Conservation (phyloP, 2,113 vertebrate species). For the Ptilorrhoa leucosticta region DNA sequence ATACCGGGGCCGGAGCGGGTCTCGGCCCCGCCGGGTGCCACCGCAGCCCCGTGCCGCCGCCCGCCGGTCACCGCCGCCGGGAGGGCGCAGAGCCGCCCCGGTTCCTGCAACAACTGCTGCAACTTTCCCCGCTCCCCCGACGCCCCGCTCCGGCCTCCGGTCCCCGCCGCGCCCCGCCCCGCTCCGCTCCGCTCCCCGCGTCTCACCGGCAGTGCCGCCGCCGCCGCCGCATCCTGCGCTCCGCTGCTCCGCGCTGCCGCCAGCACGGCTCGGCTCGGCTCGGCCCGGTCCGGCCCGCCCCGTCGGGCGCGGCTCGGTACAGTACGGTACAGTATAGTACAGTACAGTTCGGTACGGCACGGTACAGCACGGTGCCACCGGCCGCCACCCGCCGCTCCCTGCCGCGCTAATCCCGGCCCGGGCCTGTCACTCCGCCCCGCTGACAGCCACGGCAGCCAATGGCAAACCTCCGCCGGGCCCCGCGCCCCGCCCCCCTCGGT, state of each 20-base stretch:
- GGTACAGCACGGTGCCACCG: background rate
- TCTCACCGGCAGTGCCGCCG: background rate
- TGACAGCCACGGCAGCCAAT: slow-evolving; percentile 13
- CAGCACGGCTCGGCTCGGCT: background rate
- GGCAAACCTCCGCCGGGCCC: background rate
- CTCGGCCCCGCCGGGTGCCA: background rate
- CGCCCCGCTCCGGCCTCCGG: background rate
- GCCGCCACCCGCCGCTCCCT: background rate
- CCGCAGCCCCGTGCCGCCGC: background rate
- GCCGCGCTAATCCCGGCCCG: slow-evolving; percentile 2
- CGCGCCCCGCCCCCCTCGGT: background rate
- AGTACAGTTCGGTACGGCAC: background rate
- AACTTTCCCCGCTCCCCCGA: background rate
- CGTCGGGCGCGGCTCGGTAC: background rate
- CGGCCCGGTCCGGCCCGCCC: background rate
- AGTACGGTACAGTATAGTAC: background rate
- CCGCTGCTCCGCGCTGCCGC: background rate
- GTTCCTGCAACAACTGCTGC: background rate
- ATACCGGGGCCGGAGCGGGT: background rate
- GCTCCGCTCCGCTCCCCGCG: background rate
- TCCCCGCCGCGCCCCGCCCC: background rate
- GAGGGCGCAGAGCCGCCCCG: background rate
- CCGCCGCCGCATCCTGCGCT: background rate
- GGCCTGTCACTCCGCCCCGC: background rate
- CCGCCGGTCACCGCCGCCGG: background rate